Conservation (phyloP, 2,113 vertebrate species). For the Protobothrops mucrosquamatus region DNA sequence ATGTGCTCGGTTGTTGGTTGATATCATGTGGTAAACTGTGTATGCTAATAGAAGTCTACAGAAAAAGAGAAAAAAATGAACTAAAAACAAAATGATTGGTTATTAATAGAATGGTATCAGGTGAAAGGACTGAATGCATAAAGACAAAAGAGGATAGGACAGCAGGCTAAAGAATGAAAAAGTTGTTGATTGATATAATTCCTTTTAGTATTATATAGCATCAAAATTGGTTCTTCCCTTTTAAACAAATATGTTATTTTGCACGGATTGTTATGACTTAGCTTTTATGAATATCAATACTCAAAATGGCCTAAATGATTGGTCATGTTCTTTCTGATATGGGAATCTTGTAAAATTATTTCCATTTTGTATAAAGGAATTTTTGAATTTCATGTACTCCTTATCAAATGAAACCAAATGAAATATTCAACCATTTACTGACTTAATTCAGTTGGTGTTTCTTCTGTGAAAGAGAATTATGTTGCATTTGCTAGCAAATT, state of each 20-base stretch:
- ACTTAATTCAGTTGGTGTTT: too few species aligned
- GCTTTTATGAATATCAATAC: not conserved
- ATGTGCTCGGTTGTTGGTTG: too few species aligned
- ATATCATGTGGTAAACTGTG: too few species aligned
- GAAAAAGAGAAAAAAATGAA: not conserved
- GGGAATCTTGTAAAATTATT: not conserved
- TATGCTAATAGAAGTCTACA: not conserved
- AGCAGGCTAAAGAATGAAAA: not conserved
- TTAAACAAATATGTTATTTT: not conserved
- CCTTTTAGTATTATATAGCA: accelerated
- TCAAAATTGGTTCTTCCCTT: not conserved
- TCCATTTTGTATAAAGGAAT: not conserved
- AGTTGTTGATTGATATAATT: not conserved
- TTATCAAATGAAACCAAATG: too few species aligned
- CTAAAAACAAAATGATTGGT: not conserved
- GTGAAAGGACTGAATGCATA: not conserved
- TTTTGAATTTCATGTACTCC: too few species aligned
- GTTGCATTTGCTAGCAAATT: too few species aligned
- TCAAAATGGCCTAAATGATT: not conserved
- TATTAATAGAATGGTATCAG: not conserved
- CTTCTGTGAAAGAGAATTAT: too few species aligned
- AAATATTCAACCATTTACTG: too few species aligned
- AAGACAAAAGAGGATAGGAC: not conserved
- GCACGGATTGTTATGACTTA: not conserved
- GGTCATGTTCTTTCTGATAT: not conserved